A percentile compares a stretch with the other conserved stretches of the same genome.
These are phyloP conservation scores for Ormyrus nitidulus DNA, from an alignment of 2,888 invertebrate species.

Conservation along the genomic window DNA sequence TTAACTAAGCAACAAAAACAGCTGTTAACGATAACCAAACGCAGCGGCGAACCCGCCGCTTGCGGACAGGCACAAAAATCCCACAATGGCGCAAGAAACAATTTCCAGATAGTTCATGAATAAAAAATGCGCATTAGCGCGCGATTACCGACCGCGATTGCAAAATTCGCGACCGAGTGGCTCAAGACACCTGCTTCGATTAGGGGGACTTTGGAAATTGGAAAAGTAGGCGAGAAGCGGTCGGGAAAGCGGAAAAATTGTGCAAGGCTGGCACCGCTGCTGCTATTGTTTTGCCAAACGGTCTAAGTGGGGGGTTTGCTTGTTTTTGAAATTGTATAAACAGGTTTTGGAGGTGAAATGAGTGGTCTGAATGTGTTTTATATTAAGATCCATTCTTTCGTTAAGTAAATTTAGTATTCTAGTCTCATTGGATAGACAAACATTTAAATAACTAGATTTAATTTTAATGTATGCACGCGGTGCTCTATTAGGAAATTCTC, in stretches of 20 bases:
- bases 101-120: neutral
- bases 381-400: neutral
- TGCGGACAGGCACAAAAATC: neutral
- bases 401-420: neutral
- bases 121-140: neutral
- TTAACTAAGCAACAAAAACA: neutral
- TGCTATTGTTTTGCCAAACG: too few species aligned
- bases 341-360: neutral
- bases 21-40: neutral
- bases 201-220: constrained; percentile 21
- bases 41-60: neutral
- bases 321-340: neutral
- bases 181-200: neutral
- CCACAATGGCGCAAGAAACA: neutral
- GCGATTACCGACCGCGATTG: neutral
- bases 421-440: too few species aligned
- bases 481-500: neutral
- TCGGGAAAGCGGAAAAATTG: neutral
- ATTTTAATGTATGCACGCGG: neutral
- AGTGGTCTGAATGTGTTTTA: neutral
- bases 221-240: neutral
- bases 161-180: neutral
- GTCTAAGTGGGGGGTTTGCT: neutral
- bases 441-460: too few species aligned
- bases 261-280: neutral